Evolutionary conservation across 1,140 invertebrate genomes (phyloP), one percentile per base, ranked within the genome.

Genomic region (Spodoptera litura): DNA sequence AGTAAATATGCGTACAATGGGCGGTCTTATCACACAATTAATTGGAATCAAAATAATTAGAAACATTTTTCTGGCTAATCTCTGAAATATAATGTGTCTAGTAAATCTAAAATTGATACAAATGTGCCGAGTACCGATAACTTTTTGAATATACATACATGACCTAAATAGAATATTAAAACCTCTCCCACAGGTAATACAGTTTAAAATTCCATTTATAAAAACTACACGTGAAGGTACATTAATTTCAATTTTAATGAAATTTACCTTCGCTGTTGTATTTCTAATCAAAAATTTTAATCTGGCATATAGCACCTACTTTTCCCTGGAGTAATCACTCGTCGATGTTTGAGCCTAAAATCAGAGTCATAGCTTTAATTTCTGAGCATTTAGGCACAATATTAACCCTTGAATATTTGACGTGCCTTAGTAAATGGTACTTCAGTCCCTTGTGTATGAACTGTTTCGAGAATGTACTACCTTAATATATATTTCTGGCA

Each of bases 231-330:
- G 10, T 55, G 5, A 11, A 73, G 55, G n/a, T 73, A 71, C 31
- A 77, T 55, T 38, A 55, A 13, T 55, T 55, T 59, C 35, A 31
- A 49, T 58, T 78, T 78, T 78, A 64, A 78, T 78, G 68, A 78
- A 78, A 20, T 59, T 78, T 58, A 15, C 51, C 62, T 58, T 15
- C 38, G 13, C 31, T 68, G 51, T 70, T 70, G 25, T 75, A 75
- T 75, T 62, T 35, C 59, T 75, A 68, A 75, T 78, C 64, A 75
- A 68, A 78, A 78, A 81, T 81, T 77, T 78, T 79, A 82, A 79
- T 82, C 77, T 52, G 44, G 38, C 62, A 35, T 70, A 64, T 70
- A 70, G 35, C 31, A 31, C 59, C 31, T 59, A 79, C 61, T 51
- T 52, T 64, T 76, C 73, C 73, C 77, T 13, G 15, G 78, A 73